Percentiles rank a stretch among this genome's conserved stretches.
phyloP scores from a whole-genome alignment of 2,888 invertebrate genomes.

The Pristionchus arcanus region DNA sequence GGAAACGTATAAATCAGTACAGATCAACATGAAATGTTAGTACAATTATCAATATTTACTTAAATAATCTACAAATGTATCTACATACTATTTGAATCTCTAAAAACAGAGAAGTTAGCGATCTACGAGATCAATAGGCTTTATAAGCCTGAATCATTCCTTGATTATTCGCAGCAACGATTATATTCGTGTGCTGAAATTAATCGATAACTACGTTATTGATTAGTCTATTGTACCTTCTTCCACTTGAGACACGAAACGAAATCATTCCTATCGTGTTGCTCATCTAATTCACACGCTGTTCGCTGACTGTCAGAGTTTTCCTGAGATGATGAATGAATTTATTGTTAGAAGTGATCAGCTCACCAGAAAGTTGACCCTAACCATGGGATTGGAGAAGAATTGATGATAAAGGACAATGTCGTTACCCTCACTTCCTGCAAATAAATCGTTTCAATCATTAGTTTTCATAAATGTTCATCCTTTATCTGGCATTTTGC shows the following conservation, averaged over 20 bases:
- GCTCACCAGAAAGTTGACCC: conserved; percentile 86
- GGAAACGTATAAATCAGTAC: neutral
- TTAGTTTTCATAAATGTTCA: neutral
- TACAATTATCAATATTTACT: neutral
- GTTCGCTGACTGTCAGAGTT: neutral
- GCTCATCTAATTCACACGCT: neutral
- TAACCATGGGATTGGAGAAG: conserved; percentile 89
- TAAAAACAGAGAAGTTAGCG: neutral
- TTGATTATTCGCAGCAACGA: conserved; percentile 94
- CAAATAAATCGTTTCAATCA: conserved; percentile 54
- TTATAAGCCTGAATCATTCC: conserved; percentile 87
- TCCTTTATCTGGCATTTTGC: too few relatives aligned
- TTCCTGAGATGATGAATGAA: neutral
- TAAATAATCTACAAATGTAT: neutral
- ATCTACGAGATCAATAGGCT: conserved; percentile 11
- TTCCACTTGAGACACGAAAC: conserved; percentile 97
- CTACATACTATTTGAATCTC: neutral
- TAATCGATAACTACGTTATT: neutral
- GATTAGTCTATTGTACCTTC: conserved; percentile 80
- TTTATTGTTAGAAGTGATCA: too few relatives aligned
- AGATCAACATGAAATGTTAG: neutral
- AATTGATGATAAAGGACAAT: conserved; percentile 94
- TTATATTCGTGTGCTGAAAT: conserved; percentile 86
- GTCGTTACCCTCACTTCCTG: conserved; percentile 91
- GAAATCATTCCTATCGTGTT: conserved; percentile 88